Conservation (phyloP, 2,113 vertebrate species). For the Rattus norvegicus region DNA sequence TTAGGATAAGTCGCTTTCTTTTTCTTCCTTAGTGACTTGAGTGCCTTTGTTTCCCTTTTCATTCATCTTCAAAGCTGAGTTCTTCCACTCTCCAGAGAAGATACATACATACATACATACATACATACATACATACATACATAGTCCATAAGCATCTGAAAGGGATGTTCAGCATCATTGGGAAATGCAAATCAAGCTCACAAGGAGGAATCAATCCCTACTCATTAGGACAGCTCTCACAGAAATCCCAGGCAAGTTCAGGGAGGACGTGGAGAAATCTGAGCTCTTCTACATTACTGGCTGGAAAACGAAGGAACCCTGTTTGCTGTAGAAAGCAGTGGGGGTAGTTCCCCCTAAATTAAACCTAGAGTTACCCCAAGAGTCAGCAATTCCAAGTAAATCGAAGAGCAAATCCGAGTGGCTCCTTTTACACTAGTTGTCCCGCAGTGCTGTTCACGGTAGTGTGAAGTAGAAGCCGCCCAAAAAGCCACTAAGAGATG, state of each 20-base stretch:
- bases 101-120: background rate
- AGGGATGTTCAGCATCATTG: background rate
- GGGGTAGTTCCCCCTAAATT: background rate
- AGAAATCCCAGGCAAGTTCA: background rate
- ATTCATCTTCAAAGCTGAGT: slow-evolving; percentile 16
- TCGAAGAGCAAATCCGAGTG: background rate
- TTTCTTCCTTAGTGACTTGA: background rate
- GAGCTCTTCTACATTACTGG: background rate
- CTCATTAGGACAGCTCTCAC: background rate
- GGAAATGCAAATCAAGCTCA: slow-evolving; percentile 35
- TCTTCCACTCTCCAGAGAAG: slow-evolving; percentile 42
- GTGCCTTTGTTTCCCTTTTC: slow-evolving; percentile 21
- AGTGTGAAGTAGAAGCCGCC: background rate
- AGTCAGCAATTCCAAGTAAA: background rate
- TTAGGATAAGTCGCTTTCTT: background rate
- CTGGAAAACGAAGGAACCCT: background rate
- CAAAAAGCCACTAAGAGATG: background rate
- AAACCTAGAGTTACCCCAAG: background rate
- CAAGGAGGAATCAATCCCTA: background rate
- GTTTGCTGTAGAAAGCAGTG: background rate
- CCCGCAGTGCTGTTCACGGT: background rate
- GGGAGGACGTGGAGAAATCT: background rate
- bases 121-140: background rate
- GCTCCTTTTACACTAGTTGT: background rate
- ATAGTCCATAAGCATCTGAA: background rate